Evolutionary conservation across 2,797 vertebrate species (phyloP), one percentile per base, ranked within the genome.

Genomic region (Pipistrellus kuhlii): DNA sequence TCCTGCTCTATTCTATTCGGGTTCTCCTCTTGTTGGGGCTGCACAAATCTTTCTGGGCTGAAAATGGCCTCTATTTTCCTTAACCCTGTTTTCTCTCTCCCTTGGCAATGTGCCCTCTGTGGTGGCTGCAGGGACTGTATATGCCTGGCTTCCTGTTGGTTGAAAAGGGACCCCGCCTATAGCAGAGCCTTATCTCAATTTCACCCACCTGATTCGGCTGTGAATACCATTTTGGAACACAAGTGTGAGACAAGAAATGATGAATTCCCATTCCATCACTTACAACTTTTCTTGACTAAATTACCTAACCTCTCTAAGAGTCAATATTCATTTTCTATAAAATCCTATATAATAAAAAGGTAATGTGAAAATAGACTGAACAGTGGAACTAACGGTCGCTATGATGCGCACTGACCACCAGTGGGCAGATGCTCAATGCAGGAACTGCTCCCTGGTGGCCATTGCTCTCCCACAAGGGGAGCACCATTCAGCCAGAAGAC

Each of bases 311-410:
- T 80, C 23, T 4, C 78, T 62, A 21, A 72, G n/a, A 55, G 46
- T 83, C 78, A 12, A 5, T 44, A 18, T 88, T 35, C 41, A 66
- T 93, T 78, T 95, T 13, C 75, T 32, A 41, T 72, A 75, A 83
- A 88, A 62, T 30, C 59, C 59, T 62, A 62, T 27, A 59, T 62
- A 62, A 62, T 30, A 27, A 59, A 62, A 62, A 25, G 12, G 59
- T 14, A 62, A 62, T 62, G 13, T 62, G 59, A 12, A 62, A 62
- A 62, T 62, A 2, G 12, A 59, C 57, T 14, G 6, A 62, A 62
- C 27, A 14, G 59, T 0, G 0, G 59, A 30, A 30, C 12, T 0
- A 62, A 11, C 1, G 1, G 59, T 14, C 2, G 2, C 12, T 30
- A 30, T 62, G 59, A 62, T 14, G 27, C 0, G 0, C 27, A 62